phyloP scores from a whole-genome alignment of 2,797 vertebrate species.

The Melanotaenia trifasciata region DNA sequence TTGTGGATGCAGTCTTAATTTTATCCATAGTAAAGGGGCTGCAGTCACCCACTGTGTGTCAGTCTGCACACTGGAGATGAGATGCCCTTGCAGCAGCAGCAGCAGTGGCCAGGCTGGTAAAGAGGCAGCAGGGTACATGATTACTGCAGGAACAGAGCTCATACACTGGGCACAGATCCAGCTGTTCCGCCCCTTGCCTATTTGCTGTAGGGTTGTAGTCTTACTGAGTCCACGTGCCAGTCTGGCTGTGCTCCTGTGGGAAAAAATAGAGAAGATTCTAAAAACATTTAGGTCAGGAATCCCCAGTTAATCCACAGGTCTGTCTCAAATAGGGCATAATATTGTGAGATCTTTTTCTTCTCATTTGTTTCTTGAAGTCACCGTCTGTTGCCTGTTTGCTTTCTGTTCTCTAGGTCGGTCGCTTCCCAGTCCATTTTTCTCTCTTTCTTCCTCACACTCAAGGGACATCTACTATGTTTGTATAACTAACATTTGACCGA shows the following conservation, averaged over 20 bases:
- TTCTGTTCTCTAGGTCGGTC: slow-evolving; percentile 13
- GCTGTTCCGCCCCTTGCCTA: slow-evolving; percentile 42
- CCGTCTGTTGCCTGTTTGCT: slow-evolving; percentile 38
- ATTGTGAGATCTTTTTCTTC: neutral
- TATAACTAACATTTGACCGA: slow-evolving; percentile 4
- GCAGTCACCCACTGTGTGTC: slow-evolving; percentile 34
- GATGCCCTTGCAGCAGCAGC: slow-evolving; percentile 55
- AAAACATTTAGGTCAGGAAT: slow-evolving; percentile 47
- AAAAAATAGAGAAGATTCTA: slow-evolving; percentile 25
- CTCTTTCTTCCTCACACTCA: slow-evolving; percentile 8
- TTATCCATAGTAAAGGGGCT: slow-evolving; percentile 29
- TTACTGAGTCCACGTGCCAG: slow-evolving; percentile 62
- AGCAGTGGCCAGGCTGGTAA: slow-evolving; percentile 25
- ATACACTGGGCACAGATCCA: slow-evolving; percentile 64
- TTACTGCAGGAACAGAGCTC: slow-evolving; percentile 48
- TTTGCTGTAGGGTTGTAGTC: slow-evolving; percentile 46
- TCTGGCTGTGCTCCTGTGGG: slow-evolving; percentile 49
- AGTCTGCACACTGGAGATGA: slow-evolving; percentile 37
- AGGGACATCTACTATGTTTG: too few species aligned
- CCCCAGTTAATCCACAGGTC: slow-evolving; percentile 13
- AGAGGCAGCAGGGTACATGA: slow-evolving; percentile 32
- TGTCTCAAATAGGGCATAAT: neutral
- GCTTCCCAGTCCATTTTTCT: slow-evolving; percentile 13
- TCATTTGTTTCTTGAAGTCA: slow-evolving; percentile 18
- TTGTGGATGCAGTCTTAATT: slow-evolving; percentile 54